Evolutionary conservation across 23 tunicate species (phyloP).

Genomic region (Oikopleura vanhoeffeni): DNA sequence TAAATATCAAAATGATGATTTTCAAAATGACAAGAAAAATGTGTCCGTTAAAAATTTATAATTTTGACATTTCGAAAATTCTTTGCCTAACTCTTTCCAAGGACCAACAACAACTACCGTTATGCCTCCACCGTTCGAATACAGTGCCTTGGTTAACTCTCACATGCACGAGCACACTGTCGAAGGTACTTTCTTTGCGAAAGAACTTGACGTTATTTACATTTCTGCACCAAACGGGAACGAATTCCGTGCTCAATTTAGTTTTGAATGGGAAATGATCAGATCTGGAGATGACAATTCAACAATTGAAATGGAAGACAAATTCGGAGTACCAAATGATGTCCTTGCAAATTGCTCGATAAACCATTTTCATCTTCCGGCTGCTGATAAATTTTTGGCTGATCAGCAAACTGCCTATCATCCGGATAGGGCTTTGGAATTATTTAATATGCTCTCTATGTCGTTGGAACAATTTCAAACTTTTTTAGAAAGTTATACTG

Average conservation of each 20-base stretch:
- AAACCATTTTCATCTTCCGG: background rate
- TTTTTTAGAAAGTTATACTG: background rate
- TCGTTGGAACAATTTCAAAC: background rate
- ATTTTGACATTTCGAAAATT: too few species aligned
- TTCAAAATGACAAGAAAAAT: too few species aligned
- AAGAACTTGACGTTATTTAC: background rate
- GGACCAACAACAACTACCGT: too few species aligned
- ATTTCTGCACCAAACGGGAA: background rate
- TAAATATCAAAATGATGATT: too few species aligned
- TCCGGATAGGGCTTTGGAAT: background rate
- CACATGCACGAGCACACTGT: too few species aligned
- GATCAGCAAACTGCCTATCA: background rate
- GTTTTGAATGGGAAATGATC: background rate
- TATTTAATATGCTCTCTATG: background rate
- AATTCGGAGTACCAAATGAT: background rate
- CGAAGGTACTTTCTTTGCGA: background rate
- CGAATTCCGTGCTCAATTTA: background rate
- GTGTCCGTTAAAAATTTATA: too few species aligned
- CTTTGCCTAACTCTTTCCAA: too few species aligned
- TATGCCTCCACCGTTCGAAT: too few species aligned
- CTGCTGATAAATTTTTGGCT: background rate
- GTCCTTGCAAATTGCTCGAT: background rate
- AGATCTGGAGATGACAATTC: background rate
- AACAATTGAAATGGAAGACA: background rate
- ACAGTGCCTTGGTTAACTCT: too few species aligned